These are phyloP conservation scores for Ganaspis brasiliensis DNA, from an alignment of 2,888 invertebrate species.

Conservation along the genomic window DNA sequence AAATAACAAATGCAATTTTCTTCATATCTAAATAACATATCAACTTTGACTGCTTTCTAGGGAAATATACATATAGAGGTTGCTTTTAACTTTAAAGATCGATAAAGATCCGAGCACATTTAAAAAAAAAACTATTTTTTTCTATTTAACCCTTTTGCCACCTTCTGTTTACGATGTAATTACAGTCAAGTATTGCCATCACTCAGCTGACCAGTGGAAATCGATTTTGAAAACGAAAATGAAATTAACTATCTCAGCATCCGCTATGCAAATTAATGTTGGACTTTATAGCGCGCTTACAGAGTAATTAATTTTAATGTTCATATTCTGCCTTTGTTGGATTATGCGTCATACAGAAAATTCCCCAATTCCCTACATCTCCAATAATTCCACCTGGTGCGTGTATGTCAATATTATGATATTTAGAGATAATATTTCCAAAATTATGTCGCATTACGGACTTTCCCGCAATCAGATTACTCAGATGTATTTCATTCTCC, in stretches of 20 bases:
- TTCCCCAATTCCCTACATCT: not conserved
- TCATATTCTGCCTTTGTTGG: constrained; percentile 13
- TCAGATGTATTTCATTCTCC: not conserved
- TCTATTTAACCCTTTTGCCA: constrained; percentile 50
- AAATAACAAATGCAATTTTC: constrained; percentile 64
- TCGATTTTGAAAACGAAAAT: constrained; percentile 18
- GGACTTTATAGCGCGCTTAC: constrained; percentile 37
- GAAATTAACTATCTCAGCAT: constrained; percentile 21
- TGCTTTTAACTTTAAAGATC: constrained; percentile 66
- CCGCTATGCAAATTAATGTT: constrained; percentile 21
- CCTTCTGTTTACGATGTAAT: constrained; percentile 58
- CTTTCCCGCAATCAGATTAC: not conserved
- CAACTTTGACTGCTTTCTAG: constrained; percentile 64
- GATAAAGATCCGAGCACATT: constrained; percentile 64
- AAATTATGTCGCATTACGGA: not conserved
- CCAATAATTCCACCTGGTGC: not conserved
- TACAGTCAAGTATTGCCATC: constrained; percentile 22
- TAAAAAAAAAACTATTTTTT: constrained; percentile 40
- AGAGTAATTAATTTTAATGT: constrained; percentile 31
- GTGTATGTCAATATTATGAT: constrained; percentile 3
- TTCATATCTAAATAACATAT: constrained; percentile 77
- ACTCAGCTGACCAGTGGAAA: not conserved
- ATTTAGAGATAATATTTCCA: constrained; percentile 20
- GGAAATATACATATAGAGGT: constrained; percentile 61
- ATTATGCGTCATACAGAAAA: not conserved